phyloP scores from a whole-genome alignment of 2,797 vertebrate genomes.

The Acanthiza pusilla region DNA sequence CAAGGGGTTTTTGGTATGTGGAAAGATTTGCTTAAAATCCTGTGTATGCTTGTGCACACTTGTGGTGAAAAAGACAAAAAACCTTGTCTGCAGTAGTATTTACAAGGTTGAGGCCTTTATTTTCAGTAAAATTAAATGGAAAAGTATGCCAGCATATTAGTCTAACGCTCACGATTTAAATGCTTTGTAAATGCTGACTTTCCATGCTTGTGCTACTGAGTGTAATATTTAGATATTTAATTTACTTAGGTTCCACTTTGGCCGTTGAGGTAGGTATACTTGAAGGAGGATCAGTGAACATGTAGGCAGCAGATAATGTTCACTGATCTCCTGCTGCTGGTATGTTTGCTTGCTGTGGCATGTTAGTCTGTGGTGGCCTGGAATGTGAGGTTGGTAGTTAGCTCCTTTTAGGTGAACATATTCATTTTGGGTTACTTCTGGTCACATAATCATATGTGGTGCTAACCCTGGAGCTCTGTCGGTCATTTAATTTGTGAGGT shows the following conservation, averaged over 20 bases:
- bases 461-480: background rate
- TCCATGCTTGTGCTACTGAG: background rate
- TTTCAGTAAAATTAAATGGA: background rate
- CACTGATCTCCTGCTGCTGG: background rate
- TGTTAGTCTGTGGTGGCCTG: background rate
- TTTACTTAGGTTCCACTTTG: background rate
- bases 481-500: background rate
- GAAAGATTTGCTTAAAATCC: background rate
- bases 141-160: background rate
- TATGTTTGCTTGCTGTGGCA: background rate
- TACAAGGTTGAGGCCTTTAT: background rate
- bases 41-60: background rate
- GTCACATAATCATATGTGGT: background rate
- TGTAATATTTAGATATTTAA: background rate
- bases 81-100: background rate
- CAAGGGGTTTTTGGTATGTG: fast-evolving
- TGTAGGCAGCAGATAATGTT: background rate
- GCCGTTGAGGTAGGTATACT: background rate
- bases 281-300: background rate
- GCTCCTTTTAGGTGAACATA: background rate
- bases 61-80: background rate
- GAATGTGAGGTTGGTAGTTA: background rate
- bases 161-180: background rate
- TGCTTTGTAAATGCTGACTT: background rate
- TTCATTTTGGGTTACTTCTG: slow-evolving; percentile 23